phyloP scores from a whole-genome alignment of 2,888 invertebrate genomes.

The Pocota personata region DNA sequence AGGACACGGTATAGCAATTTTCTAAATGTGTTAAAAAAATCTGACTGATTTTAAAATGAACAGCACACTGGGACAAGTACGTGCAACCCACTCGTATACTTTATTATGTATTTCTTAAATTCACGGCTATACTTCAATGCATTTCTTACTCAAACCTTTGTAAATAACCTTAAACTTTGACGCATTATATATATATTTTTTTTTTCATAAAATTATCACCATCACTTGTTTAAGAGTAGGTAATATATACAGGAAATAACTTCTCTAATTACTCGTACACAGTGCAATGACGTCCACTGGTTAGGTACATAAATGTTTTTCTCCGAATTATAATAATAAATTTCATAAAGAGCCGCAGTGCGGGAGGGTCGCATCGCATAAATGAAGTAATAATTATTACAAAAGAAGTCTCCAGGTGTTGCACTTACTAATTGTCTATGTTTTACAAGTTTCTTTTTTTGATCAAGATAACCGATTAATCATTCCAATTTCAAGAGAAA shows the following conservation, averaged over 20 bases:
- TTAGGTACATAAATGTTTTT: background rate
- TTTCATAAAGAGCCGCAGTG: background rate
- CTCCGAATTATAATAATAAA: background rate
- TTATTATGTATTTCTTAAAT: too few relatives aligned
- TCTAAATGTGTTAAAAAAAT: too few relatives aligned
- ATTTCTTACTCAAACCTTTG: too few relatives aligned
- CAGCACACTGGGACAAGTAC: too few relatives aligned
- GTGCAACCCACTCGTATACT: too few relatives aligned
- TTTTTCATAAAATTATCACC: background rate
- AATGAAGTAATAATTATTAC: background rate
- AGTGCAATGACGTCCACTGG: background rate
- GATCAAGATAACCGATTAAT: background rate
- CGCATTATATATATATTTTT: background rate
- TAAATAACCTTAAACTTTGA: too few relatives aligned
- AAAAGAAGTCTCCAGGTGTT: background rate
- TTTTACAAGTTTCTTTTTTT: background rate
- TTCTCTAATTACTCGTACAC: background rate
- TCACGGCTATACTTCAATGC: too few relatives aligned
- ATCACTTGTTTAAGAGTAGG: too few relatives aligned
- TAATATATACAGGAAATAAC: background rate
- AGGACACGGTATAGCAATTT: too few relatives aligned
- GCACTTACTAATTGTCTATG: background rate
- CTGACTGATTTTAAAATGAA: too few relatives aligned
- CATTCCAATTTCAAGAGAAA: background rate
- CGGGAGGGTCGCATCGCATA: background rate